A percentile compares a stretch with the other conserved stretches of the same genome.
phyloP scores from a whole-genome alignment of 2,113 vertebrate genomes.

The Pardalotus punctatus region DNA sequence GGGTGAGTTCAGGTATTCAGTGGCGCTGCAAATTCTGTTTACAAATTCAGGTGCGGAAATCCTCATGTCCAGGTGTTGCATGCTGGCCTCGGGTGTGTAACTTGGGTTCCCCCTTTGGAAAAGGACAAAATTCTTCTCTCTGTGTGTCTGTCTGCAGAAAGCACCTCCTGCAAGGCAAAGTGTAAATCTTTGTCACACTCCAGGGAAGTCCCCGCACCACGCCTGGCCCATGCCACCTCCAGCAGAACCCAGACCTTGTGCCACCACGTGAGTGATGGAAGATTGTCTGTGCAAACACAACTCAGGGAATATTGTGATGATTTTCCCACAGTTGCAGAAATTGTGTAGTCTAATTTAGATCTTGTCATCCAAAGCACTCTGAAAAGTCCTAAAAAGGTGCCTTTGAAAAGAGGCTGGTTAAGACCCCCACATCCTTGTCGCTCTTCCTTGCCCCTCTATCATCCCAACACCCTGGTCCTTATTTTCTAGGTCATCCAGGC shows the following conservation, averaged over 20 bases:
- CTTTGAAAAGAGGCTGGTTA: background rate
- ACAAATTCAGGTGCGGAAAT: background rate
- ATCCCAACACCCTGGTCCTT: background rate
- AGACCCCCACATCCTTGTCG: background rate
- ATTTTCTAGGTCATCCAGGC: slow-evolving; percentile 31
- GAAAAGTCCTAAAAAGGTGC: background rate
- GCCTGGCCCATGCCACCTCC: accelerated
- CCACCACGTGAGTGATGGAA: background rate
- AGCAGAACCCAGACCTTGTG: background rate
- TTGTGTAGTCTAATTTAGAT: background rate
- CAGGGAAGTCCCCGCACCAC: accelerated
- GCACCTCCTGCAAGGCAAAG: background rate
- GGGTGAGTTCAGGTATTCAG: background rate
- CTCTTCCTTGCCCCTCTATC: background rate
- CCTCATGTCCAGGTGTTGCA: background rate
- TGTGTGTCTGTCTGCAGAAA: background rate
- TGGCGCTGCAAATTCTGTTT: background rate
- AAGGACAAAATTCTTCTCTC: background rate
- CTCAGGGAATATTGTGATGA: background rate
- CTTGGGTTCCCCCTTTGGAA: background rate
- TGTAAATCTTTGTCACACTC: background rate
- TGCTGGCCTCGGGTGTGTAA: background rate
- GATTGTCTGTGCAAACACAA: background rate
- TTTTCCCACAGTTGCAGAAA: background rate
- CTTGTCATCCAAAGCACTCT: background rate